phyloP scores from a whole-genome alignment of 2,888 invertebrate species.

The Drosophila ustulata region DNA sequence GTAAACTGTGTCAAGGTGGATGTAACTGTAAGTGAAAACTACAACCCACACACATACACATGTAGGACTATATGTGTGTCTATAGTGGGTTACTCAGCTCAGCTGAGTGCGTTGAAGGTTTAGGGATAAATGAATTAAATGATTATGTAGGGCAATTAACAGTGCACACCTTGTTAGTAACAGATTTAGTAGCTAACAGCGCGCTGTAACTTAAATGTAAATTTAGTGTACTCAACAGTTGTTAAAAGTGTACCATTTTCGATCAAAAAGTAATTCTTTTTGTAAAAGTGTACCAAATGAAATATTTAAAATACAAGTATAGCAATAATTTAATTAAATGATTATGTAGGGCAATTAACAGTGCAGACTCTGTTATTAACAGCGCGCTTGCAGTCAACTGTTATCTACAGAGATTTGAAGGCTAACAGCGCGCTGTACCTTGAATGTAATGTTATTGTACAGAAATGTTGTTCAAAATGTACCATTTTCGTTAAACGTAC shows the following conservation, averaged over 20 bases:
- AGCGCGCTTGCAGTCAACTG: neutral
- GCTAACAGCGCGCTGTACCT: no score
- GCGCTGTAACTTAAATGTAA: no score
- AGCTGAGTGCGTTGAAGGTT: slow-evolving; percentile 13
- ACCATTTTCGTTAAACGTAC: no score
- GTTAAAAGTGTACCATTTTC: no score
- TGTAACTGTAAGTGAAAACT: slow-evolving; percentile 41
- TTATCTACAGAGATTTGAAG: neutral
- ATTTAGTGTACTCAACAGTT: no score
- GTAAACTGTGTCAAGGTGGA: slow-evolving; percentile 77
- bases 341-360: slow-evolving; percentile 20
- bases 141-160: slow-evolving; percentile 19
- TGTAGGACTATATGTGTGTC: neutral
- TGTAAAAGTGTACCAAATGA: no score
- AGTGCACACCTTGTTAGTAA: slow-evolving; percentile 2
- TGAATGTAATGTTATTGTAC: no score
- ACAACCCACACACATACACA: neutral
- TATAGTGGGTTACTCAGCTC: neutral
- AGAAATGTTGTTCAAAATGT: no score
- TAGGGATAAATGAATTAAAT: slow-evolving; percentile 19
- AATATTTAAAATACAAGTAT: slow-evolving; percentile 1
- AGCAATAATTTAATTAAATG: slow-evolving; percentile 17
- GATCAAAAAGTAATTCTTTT: no score
- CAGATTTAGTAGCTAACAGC: no score
- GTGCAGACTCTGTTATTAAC: neutral